phyloP scores from a whole-genome alignment of 2,888 invertebrate species.

The Dynastes tityus region DNA sequence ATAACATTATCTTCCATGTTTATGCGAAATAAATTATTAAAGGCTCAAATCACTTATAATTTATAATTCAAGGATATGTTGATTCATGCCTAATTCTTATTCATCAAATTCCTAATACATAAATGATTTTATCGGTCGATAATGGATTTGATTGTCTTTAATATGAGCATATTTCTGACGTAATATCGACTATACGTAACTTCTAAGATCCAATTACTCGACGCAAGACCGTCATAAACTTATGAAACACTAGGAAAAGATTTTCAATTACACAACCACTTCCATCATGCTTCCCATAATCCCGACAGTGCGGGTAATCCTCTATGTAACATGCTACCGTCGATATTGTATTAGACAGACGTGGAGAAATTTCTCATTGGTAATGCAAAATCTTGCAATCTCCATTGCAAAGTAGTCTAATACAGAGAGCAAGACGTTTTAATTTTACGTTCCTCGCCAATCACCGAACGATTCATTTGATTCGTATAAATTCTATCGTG shows the following conservation, averaged over 20 bases:
- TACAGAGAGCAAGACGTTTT: neutral
- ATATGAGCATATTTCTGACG: constrained; percentile 1
- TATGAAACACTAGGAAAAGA: constrained; percentile 29
- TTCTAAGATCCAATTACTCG: constrained; percentile 22
- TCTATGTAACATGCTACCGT: neutral
- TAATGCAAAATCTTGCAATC: neutral
- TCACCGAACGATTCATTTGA: neutral
- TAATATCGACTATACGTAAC: constrained; percentile 13
- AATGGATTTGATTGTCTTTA: neutral
- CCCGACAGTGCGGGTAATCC: neutral
- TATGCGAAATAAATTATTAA: no score
- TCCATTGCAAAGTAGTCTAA: neutral
- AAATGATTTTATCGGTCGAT: neutral
- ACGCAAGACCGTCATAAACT: constrained; percentile 6
- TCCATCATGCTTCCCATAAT: constrained; percentile 17
- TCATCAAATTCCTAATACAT: neutral
- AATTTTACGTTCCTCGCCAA: neutral
- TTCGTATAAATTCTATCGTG: constrained; percentile 4
- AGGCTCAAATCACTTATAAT: no score
- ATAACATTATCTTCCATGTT: no score
- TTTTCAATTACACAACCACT: constrained; percentile 22
- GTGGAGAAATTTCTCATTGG: neutral
- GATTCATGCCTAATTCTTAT: neutral
- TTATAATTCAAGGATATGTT: constrained; percentile 1
- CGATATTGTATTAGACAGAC: neutral